phyloP scores from a whole-genome alignment of 2,113 vertebrate species.

The Leuciscus idus region DNA sequence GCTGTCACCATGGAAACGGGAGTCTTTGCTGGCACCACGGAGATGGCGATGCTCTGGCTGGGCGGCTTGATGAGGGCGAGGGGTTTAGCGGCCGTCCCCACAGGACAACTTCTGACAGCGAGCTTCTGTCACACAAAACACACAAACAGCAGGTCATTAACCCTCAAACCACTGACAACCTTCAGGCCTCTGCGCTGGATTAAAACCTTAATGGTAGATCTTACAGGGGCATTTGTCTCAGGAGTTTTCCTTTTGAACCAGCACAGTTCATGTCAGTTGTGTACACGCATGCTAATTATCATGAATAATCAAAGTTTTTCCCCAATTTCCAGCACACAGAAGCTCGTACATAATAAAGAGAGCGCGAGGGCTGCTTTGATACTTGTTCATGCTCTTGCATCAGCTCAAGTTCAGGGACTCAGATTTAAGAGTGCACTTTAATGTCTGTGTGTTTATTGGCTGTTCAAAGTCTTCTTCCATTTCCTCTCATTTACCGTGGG shows the following conservation, averaged over 20 bases:
- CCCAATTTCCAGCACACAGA: not conserved
- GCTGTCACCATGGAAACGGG: conserved; percentile 86
- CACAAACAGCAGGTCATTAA: conserved; percentile 40
- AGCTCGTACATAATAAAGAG: not conserved
- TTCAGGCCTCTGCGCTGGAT: not conserved
- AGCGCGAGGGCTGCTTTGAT: conserved; percentile 1
- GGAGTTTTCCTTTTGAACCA: conserved; percentile 1
- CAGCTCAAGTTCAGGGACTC: conserved; percentile 25
- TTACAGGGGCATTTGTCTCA: not conserved
- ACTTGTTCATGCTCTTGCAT: not conserved
- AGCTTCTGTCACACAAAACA: conserved; percentile 76
- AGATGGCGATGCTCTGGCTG: conserved; percentile 79
- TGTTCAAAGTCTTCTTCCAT: conserved; percentile 19
- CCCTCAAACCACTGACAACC: not conserved
- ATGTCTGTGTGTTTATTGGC: conserved; percentile 8
- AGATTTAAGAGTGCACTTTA: conserved; percentile 1
- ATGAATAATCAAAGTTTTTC: not conserved
- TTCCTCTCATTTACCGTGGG: conserved; percentile 2
- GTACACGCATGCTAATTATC: not conserved
- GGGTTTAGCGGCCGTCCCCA: conserved; percentile 75
- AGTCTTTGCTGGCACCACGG: conserved; percentile 79
- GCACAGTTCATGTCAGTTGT: not conserved
- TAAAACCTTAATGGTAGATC: not conserved
- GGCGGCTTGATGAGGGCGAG: conserved; percentile 80
- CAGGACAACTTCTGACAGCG: conserved; percentile 81